Evolutionary conservation across 2,797 vertebrate species (phyloP), one percentile per base, ranked within the genome.

Genomic region (Aeoliscus strigatus): DNA sequence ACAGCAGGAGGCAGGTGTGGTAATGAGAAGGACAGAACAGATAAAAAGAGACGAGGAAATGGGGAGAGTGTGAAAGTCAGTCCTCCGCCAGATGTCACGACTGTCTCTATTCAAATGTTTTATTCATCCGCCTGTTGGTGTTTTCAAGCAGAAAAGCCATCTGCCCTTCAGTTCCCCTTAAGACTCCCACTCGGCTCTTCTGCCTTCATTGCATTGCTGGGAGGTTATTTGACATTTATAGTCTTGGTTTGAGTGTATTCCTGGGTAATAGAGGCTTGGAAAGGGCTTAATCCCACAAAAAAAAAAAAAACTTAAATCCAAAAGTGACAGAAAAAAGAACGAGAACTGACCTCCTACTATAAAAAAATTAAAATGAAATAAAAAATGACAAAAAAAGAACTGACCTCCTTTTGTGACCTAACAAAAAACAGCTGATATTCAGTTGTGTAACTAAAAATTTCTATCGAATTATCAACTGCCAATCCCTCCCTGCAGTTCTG

Each of bases 81-180:
- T 72, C 56, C 50, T 65, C 37, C 28, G 34, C 60, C 71, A 75
- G 61, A 75, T 66, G 71, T 77, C 73, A 66, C 41, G 4, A 64
- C 59, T 59, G n/a, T n/a, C 46, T 63, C 66, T 69, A 51, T 51
- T 51, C 61, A 23, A 53, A 80, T 80, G 71, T 78, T 80, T 83
- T 73, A 81, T 83, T 84, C 71, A 80, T 83, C 28, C n/a, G 6
- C 17, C 45, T 44, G 69, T 62, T 67, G 53, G 47, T 69, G 62
- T 72, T 68, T 69, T 36, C 0, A 1, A 53, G 59, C 40, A 53
- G 27, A 6, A 13, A 46, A 44, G 51, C 72, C 70, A 75, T 69
- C 70, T 70, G 67, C 51, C 51, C 46, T 57, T 55, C 59, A 38
- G 1, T 21, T 43, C 16, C 45, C 30, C 37, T 35, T 44, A 9